Percentiles rank a stretch among this genome's conserved stretches.
Conservation (phyloP, 2,113 vertebrate species). For the Salvelinus namaycush region DNA sequence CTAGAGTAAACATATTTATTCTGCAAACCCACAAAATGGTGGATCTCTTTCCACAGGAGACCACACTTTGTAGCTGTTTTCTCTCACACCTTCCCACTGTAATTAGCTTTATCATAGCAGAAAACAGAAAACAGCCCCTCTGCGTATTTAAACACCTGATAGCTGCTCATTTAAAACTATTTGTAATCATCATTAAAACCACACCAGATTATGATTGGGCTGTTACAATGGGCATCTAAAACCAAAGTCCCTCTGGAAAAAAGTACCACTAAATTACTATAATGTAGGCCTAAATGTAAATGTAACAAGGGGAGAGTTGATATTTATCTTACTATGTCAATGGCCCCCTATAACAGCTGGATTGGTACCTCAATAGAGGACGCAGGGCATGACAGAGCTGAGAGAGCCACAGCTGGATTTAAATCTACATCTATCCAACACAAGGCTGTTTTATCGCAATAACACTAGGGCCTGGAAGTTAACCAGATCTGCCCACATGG, state of each 20-base stretch:
- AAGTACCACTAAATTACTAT: no score
- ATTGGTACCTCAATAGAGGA: neutral
- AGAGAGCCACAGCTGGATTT: conserved; percentile 10
- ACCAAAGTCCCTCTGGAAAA: no score
- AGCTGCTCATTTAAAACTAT: conserved; percentile 9
- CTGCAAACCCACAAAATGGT: conserved; percentile 58
- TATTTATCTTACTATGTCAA: neutral
- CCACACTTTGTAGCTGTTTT: conserved; percentile 57
- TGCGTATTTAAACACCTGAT: conserved; percentile 35
- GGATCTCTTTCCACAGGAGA: conserved; percentile 45
- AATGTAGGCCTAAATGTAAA: neutral
- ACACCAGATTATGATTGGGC: neutral
- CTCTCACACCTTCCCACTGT: conserved; percentile 58
- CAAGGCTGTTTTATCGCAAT: conserved; percentile 13
- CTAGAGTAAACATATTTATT: conserved; percentile 52
- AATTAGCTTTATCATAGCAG: conserved; percentile 42
- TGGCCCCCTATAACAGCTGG: neutral
- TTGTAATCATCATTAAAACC: conserved; percentile 8
- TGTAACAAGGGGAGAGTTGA: conserved; percentile 16
- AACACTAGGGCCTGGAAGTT: no score
- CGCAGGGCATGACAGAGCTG: neutral
- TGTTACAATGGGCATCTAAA: neutral
- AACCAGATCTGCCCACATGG: no score
- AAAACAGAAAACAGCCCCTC: neutral
- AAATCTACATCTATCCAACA: conserved; percentile 19